Conservation (phyloP, 2,888 invertebrate genomes). For the Halictus quadricinctus region DNA sequence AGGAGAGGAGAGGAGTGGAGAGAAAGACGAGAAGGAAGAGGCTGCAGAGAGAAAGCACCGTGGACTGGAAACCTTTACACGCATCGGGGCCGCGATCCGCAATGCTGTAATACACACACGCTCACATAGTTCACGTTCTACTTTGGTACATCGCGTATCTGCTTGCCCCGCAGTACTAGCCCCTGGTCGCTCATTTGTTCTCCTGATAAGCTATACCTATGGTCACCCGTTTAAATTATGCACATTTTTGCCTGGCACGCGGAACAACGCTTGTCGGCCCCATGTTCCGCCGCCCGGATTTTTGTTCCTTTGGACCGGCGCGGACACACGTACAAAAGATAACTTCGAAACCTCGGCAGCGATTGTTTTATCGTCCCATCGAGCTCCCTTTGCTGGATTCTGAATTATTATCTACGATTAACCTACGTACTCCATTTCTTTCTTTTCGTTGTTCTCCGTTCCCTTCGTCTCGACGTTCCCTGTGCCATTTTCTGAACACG, state of each 20-base stretch:
- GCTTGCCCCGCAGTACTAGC: constrained; percentile 43
- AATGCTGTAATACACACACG: constrained; percentile 63
- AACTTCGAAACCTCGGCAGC: background rate
- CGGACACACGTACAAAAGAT: constrained; percentile 9
- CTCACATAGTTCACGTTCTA: constrained; percentile 46
- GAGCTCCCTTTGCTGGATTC: background rate
- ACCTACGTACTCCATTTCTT: background rate
- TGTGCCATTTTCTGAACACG: too few species aligned
- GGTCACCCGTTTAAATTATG: constrained; percentile 52
- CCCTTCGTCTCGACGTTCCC: too few species aligned
- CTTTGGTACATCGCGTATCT: constrained; percentile 57
- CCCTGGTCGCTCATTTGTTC: constrained; percentile 70
- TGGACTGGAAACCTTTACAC: constrained; percentile 61
- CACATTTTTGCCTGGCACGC: constrained; percentile 49
- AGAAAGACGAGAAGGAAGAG: constrained; percentile 20
- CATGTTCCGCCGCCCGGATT: constrained; percentile 22
- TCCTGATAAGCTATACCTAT: constrained; percentile 64
- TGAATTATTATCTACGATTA: background rate
- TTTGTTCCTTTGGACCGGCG: constrained; percentile 11
- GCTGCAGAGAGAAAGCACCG: constrained; percentile 47
- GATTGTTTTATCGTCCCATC: constrained; percentile 2
- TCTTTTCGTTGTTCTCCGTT: background rate
- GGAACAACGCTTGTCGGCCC: constrained; percentile 26
- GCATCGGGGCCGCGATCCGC: constrained; percentile 59
- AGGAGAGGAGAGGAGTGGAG: constrained; percentile 34